Evolutionary conservation across 2,888 invertebrate genomes (phyloP).

Genomic region (Callosobruchus maculatus): DNA sequence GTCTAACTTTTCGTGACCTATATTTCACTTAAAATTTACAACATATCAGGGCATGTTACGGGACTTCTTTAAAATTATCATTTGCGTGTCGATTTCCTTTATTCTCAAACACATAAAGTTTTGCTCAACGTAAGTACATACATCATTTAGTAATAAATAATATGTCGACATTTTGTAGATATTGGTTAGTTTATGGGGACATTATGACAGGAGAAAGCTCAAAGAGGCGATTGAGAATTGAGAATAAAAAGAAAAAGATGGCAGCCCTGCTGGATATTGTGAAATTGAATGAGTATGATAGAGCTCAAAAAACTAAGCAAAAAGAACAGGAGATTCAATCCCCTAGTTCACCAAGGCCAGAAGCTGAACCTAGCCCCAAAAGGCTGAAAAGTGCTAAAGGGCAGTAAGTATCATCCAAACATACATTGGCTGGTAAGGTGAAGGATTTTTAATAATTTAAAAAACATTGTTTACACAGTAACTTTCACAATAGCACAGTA

Average conservation of each 20-base stretch:
- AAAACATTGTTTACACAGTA: too few relatives aligned
- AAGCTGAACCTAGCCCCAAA: slow-evolving; percentile 31
- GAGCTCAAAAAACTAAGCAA: slow-evolving; percentile 39
- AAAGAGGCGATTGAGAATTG: slow-evolving; percentile 55
- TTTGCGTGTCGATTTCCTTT: slow-evolving; percentile 30
- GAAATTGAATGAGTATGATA: slow-evolving; percentile 60
- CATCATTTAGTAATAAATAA: background rate
- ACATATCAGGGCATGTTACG: slow-evolving; percentile 29
- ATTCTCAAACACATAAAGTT: slow-evolving; percentile 20
- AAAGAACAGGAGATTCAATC: slow-evolving; percentile 19
- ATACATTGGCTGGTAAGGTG: background rate
- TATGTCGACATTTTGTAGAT: slow-evolving; percentile 12
- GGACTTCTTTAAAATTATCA: slow-evolving; percentile 32
- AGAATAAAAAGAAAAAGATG: slow-evolving; percentile 63
- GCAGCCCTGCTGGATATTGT: slow-evolving; percentile 59
- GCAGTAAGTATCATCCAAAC: background rate
- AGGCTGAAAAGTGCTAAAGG: slow-evolving; percentile 21
- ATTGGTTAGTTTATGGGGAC: slow-evolving; percentile 28
- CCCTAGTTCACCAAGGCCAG: slow-evolving; percentile 9
- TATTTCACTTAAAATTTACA: slow-evolving; percentile 22
- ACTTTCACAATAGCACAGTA: too few relatives aligned
- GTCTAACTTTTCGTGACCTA: slow-evolving; percentile 18
- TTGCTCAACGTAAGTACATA: background rate
- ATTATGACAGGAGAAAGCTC: slow-evolving; percentile 51
- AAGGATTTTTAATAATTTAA: too few relatives aligned